Conservation (phyloP, 2,113 vertebrate genomes). For the Channa maculata region DNA sequence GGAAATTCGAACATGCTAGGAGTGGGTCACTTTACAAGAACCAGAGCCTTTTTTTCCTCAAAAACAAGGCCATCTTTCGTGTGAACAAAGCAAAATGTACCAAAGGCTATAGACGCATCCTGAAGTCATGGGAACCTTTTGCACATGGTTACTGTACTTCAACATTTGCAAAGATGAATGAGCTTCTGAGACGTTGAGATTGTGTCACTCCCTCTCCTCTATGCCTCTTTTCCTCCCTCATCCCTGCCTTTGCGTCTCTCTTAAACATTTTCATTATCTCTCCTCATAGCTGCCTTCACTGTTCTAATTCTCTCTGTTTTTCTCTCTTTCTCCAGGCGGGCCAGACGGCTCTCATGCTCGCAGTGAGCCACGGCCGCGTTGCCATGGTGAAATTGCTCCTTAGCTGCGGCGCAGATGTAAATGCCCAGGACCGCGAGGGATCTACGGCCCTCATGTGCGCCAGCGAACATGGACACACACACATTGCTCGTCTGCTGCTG, state of each 20-base stretch:
- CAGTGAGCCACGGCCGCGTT: conserved; percentile 89
- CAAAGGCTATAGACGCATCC: no score
- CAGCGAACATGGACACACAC: conserved; percentile 90
- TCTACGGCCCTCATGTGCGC: conserved; percentile 93
- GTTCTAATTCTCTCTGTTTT: conserved; percentile 24
- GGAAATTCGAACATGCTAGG: conserved; percentile 11
- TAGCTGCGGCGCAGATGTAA: conserved; percentile 84
- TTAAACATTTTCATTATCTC: neutral
- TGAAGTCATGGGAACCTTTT: no score
- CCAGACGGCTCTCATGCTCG: conserved; percentile 93
- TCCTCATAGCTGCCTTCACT: conserved; percentile 12
- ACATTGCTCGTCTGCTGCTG: conserved; percentile 88
- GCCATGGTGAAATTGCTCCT: conserved; percentile 90
- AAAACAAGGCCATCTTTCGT: neutral
- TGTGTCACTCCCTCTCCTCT: neutral
- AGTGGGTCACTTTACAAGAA: conserved; percentile 26
- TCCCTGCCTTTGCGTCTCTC: neutral
- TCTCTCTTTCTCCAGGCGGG: conserved; percentile 81
- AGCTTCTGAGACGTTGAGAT: no score
- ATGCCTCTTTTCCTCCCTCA: neutral
- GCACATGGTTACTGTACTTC: no score
- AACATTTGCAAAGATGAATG: no score
- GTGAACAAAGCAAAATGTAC: no score
- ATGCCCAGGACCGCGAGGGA: conserved; percentile 88
- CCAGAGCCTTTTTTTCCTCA: neutral